phyloP scores from a whole-genome alignment of 92 coral and sea anemone species.

The Blastomussa wellsi region DNA sequence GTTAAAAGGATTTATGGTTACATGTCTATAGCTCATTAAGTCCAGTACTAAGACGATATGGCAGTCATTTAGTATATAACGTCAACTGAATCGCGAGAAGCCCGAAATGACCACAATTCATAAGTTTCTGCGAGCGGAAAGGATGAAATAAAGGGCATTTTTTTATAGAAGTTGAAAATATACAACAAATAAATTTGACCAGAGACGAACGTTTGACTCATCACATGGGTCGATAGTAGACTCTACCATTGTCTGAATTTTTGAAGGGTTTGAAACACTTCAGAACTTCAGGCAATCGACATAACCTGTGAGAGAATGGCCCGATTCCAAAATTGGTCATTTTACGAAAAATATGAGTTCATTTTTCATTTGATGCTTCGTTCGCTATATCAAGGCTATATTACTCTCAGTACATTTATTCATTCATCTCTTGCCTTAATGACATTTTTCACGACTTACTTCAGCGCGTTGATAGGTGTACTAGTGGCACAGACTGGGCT shows the following conservation, averaged over 20 bases:
- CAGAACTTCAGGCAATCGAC: background rate
- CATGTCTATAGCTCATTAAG: background rate
- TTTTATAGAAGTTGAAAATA: too few species aligned
- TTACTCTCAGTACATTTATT: background rate
- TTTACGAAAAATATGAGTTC: background rate
- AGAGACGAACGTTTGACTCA: background rate
- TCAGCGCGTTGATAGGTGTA: too few species aligned
- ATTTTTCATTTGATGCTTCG: background rate
- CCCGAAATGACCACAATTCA: background rate
- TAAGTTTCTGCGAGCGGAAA: background rate
- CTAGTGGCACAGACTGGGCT: too few species aligned
- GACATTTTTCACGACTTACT: background rate
- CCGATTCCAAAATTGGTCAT: background rate
- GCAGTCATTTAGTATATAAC: background rate
- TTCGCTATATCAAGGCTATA: background rate
- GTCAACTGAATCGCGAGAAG: background rate
- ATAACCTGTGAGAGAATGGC: background rate
- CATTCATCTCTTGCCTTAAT: background rate
- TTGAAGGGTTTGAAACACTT: too few species aligned
- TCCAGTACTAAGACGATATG: background rate
- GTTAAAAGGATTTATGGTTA: background rate
- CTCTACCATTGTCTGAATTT: too few species aligned
- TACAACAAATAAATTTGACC: background rate
- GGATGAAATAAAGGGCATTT: too few species aligned
- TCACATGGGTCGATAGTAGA: background rate